Percentiles rank a stretch among this genome's conserved stretches.
These are phyloP conservation scores for Megaptera novaeangliae DNA, from an alignment of 2,113 vertebrate genomes.

Conservation along the genomic window DNA sequence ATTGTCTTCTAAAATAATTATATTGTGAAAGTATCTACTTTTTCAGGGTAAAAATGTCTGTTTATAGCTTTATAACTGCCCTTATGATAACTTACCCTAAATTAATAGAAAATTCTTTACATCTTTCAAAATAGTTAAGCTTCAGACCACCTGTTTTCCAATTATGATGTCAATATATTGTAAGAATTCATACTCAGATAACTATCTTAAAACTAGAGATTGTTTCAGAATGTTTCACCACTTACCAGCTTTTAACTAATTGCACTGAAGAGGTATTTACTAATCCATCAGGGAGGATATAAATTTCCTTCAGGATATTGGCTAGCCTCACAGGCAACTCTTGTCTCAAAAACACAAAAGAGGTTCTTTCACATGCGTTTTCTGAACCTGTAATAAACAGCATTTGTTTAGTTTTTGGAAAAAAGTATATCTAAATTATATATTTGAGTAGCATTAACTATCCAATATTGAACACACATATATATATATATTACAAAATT, in stretches of 20 bases:
- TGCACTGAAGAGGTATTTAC: conserved; percentile 92
- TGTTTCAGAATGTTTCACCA: neutral
- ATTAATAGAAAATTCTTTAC: neutral
- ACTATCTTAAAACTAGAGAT: neutral
- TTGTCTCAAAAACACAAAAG: conserved; percentile 94
- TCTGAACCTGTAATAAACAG: conserved; percentile 86
- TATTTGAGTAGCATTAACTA: neutral
- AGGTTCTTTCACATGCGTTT: conserved; percentile 97
- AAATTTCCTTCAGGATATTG: conserved; percentile 97
- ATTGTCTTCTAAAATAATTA: neutral
- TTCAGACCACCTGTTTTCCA: neutral
- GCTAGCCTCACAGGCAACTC: conserved; percentile 96
- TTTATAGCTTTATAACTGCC: neutral
- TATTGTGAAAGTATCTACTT: neutral
- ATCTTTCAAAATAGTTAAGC: neutral
- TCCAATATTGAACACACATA: neutral
- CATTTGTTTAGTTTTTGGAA: neutral
- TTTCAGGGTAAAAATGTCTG: neutral
- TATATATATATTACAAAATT: neutral
- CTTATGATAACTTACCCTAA: neutral
- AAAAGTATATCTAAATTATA: neutral
- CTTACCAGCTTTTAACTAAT: conserved; percentile 94
- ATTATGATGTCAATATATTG: neutral
- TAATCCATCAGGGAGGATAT: conserved; percentile 93
- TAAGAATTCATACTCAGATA: neutral